Conservation (phyloP, 2,888 invertebrate species). For the Eupeodes luniger region DNA sequence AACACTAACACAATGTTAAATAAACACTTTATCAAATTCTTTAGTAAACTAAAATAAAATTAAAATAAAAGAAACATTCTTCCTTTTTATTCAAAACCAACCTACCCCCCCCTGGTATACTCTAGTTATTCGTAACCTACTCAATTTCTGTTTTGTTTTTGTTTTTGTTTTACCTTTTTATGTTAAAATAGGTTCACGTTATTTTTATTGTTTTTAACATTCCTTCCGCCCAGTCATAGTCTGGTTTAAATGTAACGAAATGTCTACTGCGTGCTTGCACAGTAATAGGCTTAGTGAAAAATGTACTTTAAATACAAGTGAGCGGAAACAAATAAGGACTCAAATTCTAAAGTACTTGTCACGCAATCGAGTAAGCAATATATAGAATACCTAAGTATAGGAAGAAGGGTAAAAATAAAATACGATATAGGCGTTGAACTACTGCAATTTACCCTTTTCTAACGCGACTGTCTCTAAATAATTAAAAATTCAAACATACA, state of each 20-base stretch:
- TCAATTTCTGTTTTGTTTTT: neutral
- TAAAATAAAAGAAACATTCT: neutral
- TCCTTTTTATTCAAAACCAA: neutral
- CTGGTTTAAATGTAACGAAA: neutral
- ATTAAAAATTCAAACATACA: neutral
- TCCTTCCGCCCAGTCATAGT: slow-evolving; percentile 9
- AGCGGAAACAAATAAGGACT: slow-evolving; percentile 32
- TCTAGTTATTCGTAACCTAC: no score
- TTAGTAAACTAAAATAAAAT: neutral
- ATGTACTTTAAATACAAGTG: slow-evolving; percentile 30
- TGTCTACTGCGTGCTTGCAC: slow-evolving; percentile 47
- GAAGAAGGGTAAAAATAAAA: no score
- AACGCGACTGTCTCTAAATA: neutral
- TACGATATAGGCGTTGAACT: neutral
- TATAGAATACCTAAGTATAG: neutral
- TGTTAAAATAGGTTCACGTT: neutral
- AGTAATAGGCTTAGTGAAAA: slow-evolving; percentile 47
- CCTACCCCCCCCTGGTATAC: neutral
- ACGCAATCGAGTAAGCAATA: slow-evolving; percentile 13
- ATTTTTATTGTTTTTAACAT: slow-evolving; percentile 18
- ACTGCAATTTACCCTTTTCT: neutral
- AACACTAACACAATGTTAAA: slow-evolving; percentile 11
- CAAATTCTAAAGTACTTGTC: slow-evolving; percentile 9
- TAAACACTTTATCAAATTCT: slow-evolving; percentile 19
- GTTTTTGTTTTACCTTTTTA: neutral